These are phyloP conservation scores for Temnothorax curvispinosus DNA, from an alignment of 1,140 invertebrate species.

Conservation along the genomic window DNA sequence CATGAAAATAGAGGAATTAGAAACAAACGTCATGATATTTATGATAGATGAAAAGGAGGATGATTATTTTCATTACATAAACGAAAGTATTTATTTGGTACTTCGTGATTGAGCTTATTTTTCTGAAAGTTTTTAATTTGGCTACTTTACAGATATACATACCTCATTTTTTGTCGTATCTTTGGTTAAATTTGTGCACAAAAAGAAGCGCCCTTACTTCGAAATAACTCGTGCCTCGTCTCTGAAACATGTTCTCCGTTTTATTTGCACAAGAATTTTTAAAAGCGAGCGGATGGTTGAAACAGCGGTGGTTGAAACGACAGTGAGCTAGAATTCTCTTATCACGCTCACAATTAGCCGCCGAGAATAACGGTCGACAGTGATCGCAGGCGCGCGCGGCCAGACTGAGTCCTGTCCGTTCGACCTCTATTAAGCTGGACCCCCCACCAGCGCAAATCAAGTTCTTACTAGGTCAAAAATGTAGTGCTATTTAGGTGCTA, in stretches of 20 bases:
- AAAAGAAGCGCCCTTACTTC: neutral
- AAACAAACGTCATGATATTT: neutral
- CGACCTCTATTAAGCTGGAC: too few species aligned
- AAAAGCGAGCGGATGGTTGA: neutral
- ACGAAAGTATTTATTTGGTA: neutral
- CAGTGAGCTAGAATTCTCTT: neutral
- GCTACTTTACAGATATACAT: neutral
- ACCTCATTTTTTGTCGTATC: constrained; percentile 28
- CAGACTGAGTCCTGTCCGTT: constrained; percentile 75
- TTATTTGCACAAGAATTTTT: neutral
- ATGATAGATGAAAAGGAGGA: neutral
- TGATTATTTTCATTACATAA: neutral
- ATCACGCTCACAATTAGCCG: neutral
- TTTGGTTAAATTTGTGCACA: neutral
- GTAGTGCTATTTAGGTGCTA: too few species aligned
- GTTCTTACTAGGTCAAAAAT: too few species aligned
- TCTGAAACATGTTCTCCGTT: neutral
- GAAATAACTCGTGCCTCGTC: constrained; percentile 15
- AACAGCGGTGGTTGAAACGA: neutral
- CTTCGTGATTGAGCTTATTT: too few species aligned
- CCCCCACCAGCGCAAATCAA: too few species aligned
- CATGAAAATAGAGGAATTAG: neutral
- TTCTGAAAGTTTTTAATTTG: neutral
- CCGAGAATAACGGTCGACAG: constrained; percentile 68
- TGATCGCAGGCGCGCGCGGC: constrained; percentile 79